phyloP scores from a whole-genome alignment of 2,888 invertebrate genomes.

The Lasius platythorax region DNA sequence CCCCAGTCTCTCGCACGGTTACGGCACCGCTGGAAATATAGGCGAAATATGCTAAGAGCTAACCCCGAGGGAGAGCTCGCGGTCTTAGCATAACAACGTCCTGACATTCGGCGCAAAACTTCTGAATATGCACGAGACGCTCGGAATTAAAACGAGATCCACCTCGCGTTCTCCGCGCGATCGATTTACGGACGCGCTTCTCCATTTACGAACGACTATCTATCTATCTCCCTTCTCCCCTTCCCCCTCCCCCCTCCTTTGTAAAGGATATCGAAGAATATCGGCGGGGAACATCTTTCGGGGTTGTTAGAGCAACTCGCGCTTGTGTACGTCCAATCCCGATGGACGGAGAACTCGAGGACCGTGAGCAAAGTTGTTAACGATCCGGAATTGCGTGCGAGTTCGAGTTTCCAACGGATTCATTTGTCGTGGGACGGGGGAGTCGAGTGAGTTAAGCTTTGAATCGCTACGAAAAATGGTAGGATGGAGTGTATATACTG shows the following conservation, averaged over 20 bases:
- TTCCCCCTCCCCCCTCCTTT: not conserved
- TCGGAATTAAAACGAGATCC: slow-evolving; percentile 72
- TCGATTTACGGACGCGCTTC: slow-evolving; percentile 13
- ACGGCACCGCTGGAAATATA: slow-evolving; percentile 79
- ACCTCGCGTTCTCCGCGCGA: slow-evolving; percentile 48
- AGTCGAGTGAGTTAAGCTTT: slow-evolving; percentile 1
- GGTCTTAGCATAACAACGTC: slow-evolving; percentile 83
- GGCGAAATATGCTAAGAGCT: slow-evolving; percentile 83
- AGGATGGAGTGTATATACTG: not conserved
- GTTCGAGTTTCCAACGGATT: slow-evolving; percentile 32
- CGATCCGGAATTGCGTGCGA: slow-evolving; percentile 37
- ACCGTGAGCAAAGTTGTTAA: slow-evolving; percentile 33
- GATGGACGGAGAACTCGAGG: not conserved
- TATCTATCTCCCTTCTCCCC: not conserved
- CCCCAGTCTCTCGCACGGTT: slow-evolving; percentile 66
- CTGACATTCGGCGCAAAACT: slow-evolving; percentile 80
- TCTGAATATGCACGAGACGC: slow-evolving; percentile 81
- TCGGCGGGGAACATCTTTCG: slow-evolving; percentile 49
- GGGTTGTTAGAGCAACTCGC: slow-evolving; percentile 44
- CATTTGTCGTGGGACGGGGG: slow-evolving; percentile 35
- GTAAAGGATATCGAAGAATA: slow-evolving; percentile 58
- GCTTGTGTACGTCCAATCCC: slow-evolving; percentile 34
- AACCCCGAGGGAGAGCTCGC: slow-evolving; percentile 70
- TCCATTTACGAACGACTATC: slow-evolving; percentile 11
- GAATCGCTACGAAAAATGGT: slow-evolving; percentile 35